These are phyloP conservation scores for Pongo pygmaeus DNA, from an alignment of 2,113 vertebrate species.

Conservation along the genomic window DNA sequence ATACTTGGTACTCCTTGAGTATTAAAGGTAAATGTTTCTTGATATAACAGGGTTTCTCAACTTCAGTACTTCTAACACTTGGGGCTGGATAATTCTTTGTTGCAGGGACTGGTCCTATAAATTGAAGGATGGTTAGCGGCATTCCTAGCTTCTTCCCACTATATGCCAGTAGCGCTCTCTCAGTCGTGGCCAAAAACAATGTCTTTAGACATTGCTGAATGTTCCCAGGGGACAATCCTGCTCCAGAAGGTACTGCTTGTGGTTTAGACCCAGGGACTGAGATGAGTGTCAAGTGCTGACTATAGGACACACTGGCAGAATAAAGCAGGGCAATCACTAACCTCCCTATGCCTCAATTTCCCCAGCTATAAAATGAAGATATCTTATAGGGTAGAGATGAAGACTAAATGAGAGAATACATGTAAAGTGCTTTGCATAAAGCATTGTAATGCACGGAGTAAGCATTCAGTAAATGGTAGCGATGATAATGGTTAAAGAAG, in stretches of 20 bases:
- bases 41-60: neutral
- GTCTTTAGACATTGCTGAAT: neutral
- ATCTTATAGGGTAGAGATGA: neutral
- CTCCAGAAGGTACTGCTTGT: neutral
- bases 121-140: fast-evolving
- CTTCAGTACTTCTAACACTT: neutral
- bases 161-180: neutral
- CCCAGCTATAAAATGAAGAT: neutral
- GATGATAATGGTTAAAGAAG: neutral
- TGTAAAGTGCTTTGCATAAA: neutral
- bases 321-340: neutral
- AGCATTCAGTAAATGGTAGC: neutral
- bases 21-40: neutral
- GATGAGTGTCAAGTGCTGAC: neutral
- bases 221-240: neutral
- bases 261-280: neutral
- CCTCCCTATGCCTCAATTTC: neutral
- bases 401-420: neutral
- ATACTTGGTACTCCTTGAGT: neutral
- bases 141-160: neutral
- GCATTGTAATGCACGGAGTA: neutral
- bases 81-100: neutral
- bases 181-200: neutral
- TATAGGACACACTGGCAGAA: neutral
- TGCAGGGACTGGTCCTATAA: neutral